Base-by-base conservation (phyloP, 2,888 invertebrate species). In the Tetrapedia diversipes region DNA sequence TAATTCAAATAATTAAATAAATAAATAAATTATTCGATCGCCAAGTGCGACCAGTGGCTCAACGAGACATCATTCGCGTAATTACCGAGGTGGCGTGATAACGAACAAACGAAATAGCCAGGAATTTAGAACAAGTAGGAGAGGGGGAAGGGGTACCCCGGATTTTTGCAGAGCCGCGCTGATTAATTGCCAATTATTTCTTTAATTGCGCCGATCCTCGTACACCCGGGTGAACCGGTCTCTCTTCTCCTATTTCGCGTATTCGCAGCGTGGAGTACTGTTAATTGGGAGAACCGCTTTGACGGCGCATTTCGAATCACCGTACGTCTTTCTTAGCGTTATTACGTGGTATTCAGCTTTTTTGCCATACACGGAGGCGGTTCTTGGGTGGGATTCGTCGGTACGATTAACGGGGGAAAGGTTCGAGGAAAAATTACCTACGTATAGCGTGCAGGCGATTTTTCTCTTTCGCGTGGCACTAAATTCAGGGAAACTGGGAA, bases 151-250 rank as follows among this genome's bases (percentile, higher is more conserved):
- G n/a, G n/a, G n/a, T n/a, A n/a, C 14, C 45, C 47, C 22, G 64
- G 43, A 63, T 51, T 63, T 72, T 72, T 74, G 14, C 63, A 16
- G 37, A 11, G n/a, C 34, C 24, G 10, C 4, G 34, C 63, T 60
- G 74, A 75, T 74, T 75, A 75, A 75, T 75, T 65, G 74, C 47
- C 75, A 75, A 75, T 75, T 74, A 75, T 73, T 74, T 60, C 60
- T 54, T 59, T 75, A 74, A 75, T 75, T 65, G 65, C 59, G 32
- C 27, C 54, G 54, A 71, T 59, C 14, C n/a, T 22, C 19, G 16
- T 22, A 11, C 11, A 1, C 24, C n/a, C 2, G 19, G 16, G 37
- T 49, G 34, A n/a, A n/a, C n/a, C 27, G 32, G n/a, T n/a, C n/a
- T n/a, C n/a, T 71, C 54, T 51, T 41, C 29, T 63, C 56, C 56